Evolutionary conservation across 2,797 vertebrate genomes (phyloP), one percentile per base, ranked within the genome.

Genomic region (Myotis myotis): DNA sequence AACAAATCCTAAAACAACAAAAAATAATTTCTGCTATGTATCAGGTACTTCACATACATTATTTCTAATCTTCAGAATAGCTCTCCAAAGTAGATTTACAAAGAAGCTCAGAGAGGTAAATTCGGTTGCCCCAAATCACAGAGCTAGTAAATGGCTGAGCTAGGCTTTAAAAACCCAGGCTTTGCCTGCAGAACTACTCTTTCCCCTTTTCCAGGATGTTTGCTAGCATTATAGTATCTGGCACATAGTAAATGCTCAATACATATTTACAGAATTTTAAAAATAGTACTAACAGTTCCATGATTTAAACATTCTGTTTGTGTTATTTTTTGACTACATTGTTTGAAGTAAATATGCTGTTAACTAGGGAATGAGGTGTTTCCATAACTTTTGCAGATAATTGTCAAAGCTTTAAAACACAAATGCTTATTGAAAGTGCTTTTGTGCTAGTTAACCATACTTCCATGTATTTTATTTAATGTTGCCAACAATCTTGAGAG

Each of bases 381-480:
- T 55, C 49, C 33, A 49, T 36, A 78, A 55, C 12, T 23, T 78
- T 53, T 53, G 33, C 78, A 78, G 20, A 78, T 51, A 53, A 28
- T 55, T 90, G 10, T 66, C 20, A 30, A 30, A 87, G 19, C 7
- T 94, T 91, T 93, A 72, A 92, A 70, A 68, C 38, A 23, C 60
- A 70, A 2, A 71, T 51, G 36, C 64, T 49, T 49, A 75, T 30
- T 91, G 75, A 88, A 28, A 80, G 9, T 19, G 71, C 49, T 60
- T 71, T 74, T 57, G 23, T 74, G n/a, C 28, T 64, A 17, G 19
- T 70, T 70, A 64, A 70, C 33, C 1, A 3, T 87, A 53, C 15
- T 90, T 74, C 76, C 68, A 41, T 90, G 8, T 82, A 71, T 85
- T 89, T 92, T 70, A 68, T 87, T 82, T 86, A 55, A 75, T 92